Percentiles rank a stretch among this genome's conserved stretches.
These are phyloP conservation scores for Alaudala cheleensis DNA, from an alignment of 2,113 vertebrate genomes.

Conservation along the genomic window DNA sequence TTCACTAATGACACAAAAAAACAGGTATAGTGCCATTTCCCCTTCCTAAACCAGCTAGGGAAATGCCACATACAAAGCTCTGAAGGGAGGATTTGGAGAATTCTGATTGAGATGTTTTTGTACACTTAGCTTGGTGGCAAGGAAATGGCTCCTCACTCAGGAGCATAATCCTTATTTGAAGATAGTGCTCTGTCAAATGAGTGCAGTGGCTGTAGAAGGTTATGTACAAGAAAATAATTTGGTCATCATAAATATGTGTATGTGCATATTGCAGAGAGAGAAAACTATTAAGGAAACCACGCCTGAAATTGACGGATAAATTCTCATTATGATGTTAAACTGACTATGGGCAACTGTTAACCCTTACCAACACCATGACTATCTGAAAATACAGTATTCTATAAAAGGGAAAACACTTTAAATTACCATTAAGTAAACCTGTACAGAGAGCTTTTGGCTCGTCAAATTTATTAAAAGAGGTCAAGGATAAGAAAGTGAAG, in stretches of 20 bases:
- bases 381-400: background rate
- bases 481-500: background rate
- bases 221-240: background rate
- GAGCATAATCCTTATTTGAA: background rate
- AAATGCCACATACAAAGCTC: background rate
- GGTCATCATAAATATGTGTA: background rate
- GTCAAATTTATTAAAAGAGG: background rate
- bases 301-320: background rate
- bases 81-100: background rate
- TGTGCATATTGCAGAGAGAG: background rate
- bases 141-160: background rate
- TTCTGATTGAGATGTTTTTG: background rate
- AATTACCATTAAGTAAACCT: background rate
- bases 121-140: background rate
- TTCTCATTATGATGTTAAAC: background rate
- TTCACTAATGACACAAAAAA: background rate
- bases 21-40: background rate
- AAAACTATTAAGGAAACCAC: background rate
- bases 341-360: background rate
- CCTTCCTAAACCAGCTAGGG: background rate
- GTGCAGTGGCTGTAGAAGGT: background rate
- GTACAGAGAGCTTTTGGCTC: background rate
- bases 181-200: background rate
- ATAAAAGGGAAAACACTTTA: background rate
- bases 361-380: background rate